phyloP scores from a whole-genome alignment of 2,888 invertebrate genomes.

The Proisotoma minuta region DNA sequence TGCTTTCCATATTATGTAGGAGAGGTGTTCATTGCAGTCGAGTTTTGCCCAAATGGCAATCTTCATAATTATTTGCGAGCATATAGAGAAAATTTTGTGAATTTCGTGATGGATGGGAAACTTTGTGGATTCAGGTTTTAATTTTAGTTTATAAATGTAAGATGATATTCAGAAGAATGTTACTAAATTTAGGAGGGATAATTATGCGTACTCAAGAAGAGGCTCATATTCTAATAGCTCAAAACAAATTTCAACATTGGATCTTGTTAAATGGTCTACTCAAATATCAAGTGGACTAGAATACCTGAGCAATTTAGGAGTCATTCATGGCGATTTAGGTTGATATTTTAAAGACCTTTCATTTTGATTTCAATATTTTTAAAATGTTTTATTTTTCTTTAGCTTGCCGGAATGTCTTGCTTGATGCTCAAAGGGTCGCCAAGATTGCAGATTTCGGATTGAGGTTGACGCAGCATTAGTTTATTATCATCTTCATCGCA shows the following conservation, averaged over 20 bases:
- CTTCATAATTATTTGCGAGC: slow-evolving; percentile 32
- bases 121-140: slow-evolving; percentile 7
- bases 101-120: slow-evolving; percentile 30
- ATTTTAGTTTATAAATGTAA: background rate
- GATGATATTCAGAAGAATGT: background rate
- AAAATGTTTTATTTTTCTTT: slow-evolving; percentile 5
- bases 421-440: slow-evolving; percentile 24
- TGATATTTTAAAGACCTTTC: background rate
- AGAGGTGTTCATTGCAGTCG: slow-evolving; percentile 37
- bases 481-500: background rate
- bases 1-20: slow-evolving; percentile 25
- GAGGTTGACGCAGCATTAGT: slow-evolving; percentile 17
- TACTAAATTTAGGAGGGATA: background rate
- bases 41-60: slow-evolving; percentile 36
- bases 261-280: slow-evolving; percentile 34
- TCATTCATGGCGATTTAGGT: background rate
- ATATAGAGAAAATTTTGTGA: slow-evolving; percentile 29
- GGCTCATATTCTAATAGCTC: slow-evolving; percentile 19
- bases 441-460: slow-evolving; percentile 40
- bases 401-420: slow-evolving; percentile 31
- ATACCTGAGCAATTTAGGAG: slow-evolving; percentile 30
- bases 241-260: slow-evolving; percentile 29
- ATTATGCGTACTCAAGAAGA: slow-evolving; percentile 11
- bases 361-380: background rate
- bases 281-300: slow-evolving; percentile 40